Base-by-base conservation (phyloP, 53 echinoderm and acorn worm species). In the Stichopus horrens region DNA sequence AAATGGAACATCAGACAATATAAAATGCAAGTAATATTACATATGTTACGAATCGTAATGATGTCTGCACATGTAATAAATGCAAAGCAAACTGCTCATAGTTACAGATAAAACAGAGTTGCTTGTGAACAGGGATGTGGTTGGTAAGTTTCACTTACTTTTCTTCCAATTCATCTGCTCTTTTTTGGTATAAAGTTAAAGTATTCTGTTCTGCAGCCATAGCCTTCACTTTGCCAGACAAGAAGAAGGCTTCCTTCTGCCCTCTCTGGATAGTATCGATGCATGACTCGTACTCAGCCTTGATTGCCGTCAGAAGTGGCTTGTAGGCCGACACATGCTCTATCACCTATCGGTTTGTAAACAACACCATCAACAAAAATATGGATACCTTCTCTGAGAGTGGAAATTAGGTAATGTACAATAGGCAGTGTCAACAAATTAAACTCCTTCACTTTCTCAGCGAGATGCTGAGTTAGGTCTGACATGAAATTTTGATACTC, bases 141-240 rank as follows among this genome's bases (percentile, higher is more conserved):
- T 0, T 60, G 21, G 22, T 53, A 52, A n/a, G 13, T 51, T 20
- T 5, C 19, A 73, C 94, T 86, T 88, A 97, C 98, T 90, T 95
- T 58, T 95, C 79, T 68, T 95, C 92, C 54, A 97, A 86, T 74
- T 95, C 94, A 86, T 91, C 94, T 73, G 91, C 89, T 81, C 98
- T 89, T 88, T 93, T 97, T 75, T 92, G 93, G 78, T 94, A 97
- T 55, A 90, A 91, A 16, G 92, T 95, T 66, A 97, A 88, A 9
- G 95, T 97, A 52, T 95, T 97, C 83, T 97, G 95, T 65, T 95
- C 98, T 0, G 98, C 92, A 16, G 93, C 95, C 90, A 97, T 94
- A 19, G 94, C 89, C 87, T 94, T 97, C 63, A 97, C 94, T 87
- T 97, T 97, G 55, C 97, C 95, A 5, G 95, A 94, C 81, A 97